Evolutionary conservation across 2,888 invertebrate species (phyloP).

Genomic region (Resseliella maxima): DNA sequence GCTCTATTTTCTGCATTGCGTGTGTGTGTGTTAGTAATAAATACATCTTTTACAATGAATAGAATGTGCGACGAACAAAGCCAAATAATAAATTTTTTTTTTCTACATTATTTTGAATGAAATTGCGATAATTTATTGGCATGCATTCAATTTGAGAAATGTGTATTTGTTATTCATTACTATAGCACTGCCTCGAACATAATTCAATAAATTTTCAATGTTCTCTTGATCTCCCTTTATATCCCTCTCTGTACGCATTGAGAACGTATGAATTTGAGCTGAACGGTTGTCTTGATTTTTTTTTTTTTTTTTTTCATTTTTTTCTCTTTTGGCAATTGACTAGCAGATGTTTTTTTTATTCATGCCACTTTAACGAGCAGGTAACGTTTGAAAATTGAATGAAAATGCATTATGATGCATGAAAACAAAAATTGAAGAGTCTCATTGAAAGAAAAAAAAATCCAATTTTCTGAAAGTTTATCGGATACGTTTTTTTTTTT

Average conservation of each 20-base stretch:
- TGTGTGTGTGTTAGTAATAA: not conserved
- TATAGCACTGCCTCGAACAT: conserved; percentile 53
- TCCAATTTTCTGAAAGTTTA: conserved; percentile 4
- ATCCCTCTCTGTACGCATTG: not conserved
- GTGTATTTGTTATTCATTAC: conserved; percentile 53
- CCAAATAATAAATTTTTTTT: conserved; percentile 14
- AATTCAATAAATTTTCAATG: conserved; percentile 44
- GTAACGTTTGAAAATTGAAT: not conserved
- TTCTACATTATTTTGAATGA: not conserved
- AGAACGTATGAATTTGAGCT: not conserved
- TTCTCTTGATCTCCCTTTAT: not conserved
- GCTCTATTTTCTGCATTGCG: not conserved
- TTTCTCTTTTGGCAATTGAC: conserved; percentile 9
- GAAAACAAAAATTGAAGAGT: not conserved
- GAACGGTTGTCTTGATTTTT: not conserved
- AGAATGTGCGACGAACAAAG: conserved; percentile 6
- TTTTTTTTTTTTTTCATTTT: not conserved
- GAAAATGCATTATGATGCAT: not conserved
- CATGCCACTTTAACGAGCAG: not conserved
- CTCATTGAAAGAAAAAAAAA: not conserved
- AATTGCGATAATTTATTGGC: conserved; percentile 43
- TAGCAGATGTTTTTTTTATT: not conserved
- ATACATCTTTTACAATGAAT: conserved; percentile 40
- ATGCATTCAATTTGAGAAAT: conserved; percentile 40
- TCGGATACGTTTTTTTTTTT: not conserved